Base-by-base conservation (phyloP, 2,888 invertebrate species). In the Siphonodentalium dalli region DNA sequence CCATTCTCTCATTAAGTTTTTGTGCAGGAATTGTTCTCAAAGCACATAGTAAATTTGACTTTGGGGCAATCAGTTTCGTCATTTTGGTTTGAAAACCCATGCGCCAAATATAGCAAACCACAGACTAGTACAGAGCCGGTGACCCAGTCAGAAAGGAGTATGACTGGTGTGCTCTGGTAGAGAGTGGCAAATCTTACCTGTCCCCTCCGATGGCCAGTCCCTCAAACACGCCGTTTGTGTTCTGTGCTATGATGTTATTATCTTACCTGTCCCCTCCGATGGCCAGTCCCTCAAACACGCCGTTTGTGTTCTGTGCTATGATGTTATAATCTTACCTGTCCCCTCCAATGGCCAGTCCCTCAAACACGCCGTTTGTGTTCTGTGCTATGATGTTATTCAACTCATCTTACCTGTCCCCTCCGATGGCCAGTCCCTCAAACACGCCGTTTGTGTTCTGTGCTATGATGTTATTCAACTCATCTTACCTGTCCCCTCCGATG, bases 171-270 rank as follows among this genome's bases (percentile, higher is more conserved):
- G n/a, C n/a, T n/a, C n/a, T n/a, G n/a, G n/a, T n/a, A n/a, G n/a
- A n/a, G n/a, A n/a, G n/a, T n/a, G n/a, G n/a, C n/a, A n/a, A n/a
- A n/a, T n/a, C 46, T n/a, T 66, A 82, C 82, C 85, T 80, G 84
- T 99, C 99, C 0, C 99, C 99, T 5, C 94, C 94, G 72, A 99
- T 99, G 43, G 99, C 99, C 6, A 99, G 92, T 3, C 99, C 99
- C 81, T 99, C 99, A 71, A 91, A 90, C 0, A 97, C 98, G 4
- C 98, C 98, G 83, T 99, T 93, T 0, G 99, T 95, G 47, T 95
- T 90, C 75, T 96, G 93, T 0, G 95, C 92, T 58, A 99, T 87
- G 42, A 99, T 96, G 82, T 99, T 99, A 85, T 99, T 9, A 3
- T 28, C 46, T n/a, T 66, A 82, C 82, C 85, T 80, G 84, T 99